Evolutionary conservation across 2,797 vertebrate genomes (phyloP).

Genomic region (Mionectes olivaceus): DNA sequence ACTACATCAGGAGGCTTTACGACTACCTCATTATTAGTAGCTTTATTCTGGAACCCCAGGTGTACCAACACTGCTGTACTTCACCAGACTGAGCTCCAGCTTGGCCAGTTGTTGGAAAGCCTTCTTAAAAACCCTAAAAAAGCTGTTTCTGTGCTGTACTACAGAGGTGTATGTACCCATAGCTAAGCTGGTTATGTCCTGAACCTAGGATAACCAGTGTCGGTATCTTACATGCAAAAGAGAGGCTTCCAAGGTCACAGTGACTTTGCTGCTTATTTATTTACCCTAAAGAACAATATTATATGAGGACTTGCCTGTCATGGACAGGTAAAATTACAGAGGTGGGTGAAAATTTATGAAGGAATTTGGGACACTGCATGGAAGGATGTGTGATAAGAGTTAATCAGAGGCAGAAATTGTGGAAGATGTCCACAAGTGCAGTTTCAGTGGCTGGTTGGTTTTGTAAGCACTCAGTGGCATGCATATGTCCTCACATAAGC

Average conservation of each 20-base stretch:
- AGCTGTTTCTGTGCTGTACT: neutral
- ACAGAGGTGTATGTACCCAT: neutral
- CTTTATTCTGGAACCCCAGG: neutral
- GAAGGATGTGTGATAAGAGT: neutral
- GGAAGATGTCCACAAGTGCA: neutral
- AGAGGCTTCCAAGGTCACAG: neutral
- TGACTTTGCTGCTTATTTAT: neutral
- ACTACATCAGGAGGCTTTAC: neutral
- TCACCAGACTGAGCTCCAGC: slow-evolving; percentile 3
- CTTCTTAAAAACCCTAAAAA: neutral
- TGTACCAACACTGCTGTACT: neutral
- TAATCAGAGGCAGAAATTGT: neutral
- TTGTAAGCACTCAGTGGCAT: neutral
- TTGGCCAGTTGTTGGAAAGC: neutral
- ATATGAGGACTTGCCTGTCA: neutral
- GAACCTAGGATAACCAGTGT: neutral
- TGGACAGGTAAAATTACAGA: neutral
- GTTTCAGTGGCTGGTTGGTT: neutral
- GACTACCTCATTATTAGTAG: neutral
- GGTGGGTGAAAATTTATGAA: neutral
- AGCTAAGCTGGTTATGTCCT: neutral
- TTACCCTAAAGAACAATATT: neutral
- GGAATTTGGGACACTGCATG: neutral
- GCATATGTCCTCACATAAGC: neutral
- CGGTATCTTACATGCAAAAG: neutral